Evolutionary conservation across 2,113 vertebrate species (phyloP).

Genomic region (Anarrhichthys ocellatus): DNA sequence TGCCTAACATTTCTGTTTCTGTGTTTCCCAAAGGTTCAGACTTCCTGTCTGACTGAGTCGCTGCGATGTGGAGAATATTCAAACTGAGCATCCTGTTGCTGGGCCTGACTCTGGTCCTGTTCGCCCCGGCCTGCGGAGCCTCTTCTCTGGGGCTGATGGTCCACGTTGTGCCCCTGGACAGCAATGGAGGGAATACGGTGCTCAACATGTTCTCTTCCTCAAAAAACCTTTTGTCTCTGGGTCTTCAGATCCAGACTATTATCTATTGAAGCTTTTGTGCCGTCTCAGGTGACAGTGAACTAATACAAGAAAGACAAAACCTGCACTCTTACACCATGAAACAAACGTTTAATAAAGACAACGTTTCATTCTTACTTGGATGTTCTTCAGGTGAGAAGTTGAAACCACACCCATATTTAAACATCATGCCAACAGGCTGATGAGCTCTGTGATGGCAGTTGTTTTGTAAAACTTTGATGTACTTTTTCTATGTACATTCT

Average conservation of each 20-base stretch:
- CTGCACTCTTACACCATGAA: neutral
- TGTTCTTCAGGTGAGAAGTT: neutral
- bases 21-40: conserved; percentile 4
- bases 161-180: conserved; percentile 61
- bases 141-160: conserved; percentile 73
- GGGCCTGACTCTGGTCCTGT: conserved; percentile 53
- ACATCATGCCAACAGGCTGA: too few species aligned
- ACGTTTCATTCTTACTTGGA: too few species aligned
- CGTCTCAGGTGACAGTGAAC: neutral
- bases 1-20: neutral
- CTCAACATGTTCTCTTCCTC: neutral
- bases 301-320: too few species aligned
- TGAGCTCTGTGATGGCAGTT: too few species aligned
- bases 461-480: too few species aligned
- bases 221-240: too few species aligned
- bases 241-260: neutral
- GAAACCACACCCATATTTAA: neutral
- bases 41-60: neutral
- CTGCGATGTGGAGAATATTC: conserved; percentile 50
- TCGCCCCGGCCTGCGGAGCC: conserved; percentile 1
- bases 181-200: conserved; percentile 55
- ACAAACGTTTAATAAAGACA: neutral
- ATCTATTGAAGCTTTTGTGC: neutral
- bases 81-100: conserved; percentile 24
- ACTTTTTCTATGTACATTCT: too few species aligned